Percentiles rank a stretch among this genome's conserved stretches.
These are phyloP conservation scores for Clunio marinus DNA, from an alignment of 2,888 invertebrate genomes.

Conservation along the genomic window DNA sequence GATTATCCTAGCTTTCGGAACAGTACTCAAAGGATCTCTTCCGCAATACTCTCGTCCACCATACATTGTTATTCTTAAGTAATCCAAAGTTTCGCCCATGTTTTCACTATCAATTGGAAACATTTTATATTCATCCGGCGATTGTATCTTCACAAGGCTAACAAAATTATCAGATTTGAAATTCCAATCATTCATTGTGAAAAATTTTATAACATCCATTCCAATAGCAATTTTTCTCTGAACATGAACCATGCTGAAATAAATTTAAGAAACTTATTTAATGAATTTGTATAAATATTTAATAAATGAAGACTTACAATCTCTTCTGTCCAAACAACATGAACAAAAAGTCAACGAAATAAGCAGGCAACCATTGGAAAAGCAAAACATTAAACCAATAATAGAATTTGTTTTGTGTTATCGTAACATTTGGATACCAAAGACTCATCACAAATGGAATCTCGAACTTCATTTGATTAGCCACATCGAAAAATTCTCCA, in stretches of 20 bases:
- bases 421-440: constrained; percentile 80
- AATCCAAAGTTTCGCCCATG: constrained; percentile 51
- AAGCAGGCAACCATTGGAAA: constrained; percentile 76
- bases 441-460: constrained; percentile 81
- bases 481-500: constrained; percentile 75
- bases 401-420: constrained; percentile 63
- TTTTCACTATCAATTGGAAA: constrained; percentile 47
- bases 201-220: constrained; percentile 78
- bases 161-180: constrained; percentile 69
- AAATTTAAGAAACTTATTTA: neutral
- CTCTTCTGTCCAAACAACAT: constrained; percentile 69
- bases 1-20: constrained; percentile 65
- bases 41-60: constrained; percentile 76
- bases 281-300: neutral
- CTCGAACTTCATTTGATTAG: constrained; percentile 64
- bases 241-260: constrained; percentile 71
- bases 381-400: constrained; percentile 71
- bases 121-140: constrained; percentile 51
- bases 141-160: constrained; percentile 50
- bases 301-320: constrained; percentile 41
- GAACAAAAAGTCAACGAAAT: constrained; percentile 75
- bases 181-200: constrained; percentile 83
- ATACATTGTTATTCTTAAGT: constrained; percentile 67
- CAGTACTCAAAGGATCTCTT: constrained; percentile 69
- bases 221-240: constrained; percentile 72